Evolutionary conservation across 2,888 invertebrate genomes (phyloP).

Genomic region (Ophion obscuratus): DNA sequence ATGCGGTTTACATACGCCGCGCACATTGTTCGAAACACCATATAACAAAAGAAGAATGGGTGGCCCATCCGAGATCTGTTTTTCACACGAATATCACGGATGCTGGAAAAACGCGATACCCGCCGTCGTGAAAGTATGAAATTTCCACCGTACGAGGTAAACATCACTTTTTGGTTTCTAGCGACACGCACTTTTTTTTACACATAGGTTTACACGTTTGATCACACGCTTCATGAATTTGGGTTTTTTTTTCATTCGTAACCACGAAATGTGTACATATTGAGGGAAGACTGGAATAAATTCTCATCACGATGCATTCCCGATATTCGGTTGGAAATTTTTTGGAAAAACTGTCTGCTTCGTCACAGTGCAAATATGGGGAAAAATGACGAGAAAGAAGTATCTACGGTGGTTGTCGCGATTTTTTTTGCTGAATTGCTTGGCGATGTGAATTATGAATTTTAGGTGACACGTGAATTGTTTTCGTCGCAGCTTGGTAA

Average conservation of each 20-base stretch:
- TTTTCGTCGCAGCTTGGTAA: background rate
- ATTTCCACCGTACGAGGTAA: constrained; percentile 58
- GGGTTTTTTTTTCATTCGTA: background rate
- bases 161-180: constrained; percentile 12
- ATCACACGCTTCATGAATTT: background rate
- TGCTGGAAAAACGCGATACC: background rate
- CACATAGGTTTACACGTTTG: constrained; percentile 1
- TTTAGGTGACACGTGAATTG: background rate
- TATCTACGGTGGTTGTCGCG: background rate
- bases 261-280: background rate
- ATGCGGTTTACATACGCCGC: background rate
- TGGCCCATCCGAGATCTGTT: constrained; percentile 4
- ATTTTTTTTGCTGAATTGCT: background rate
- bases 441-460: background rate
- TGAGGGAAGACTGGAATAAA: background rate
- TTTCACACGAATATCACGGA: background rate
- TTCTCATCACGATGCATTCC: background rate
- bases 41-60: constrained; percentile 26
- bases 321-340: background rate
- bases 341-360: background rate
- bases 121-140: constrained; percentile 47
- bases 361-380: background rate
- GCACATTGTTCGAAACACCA: background rate
- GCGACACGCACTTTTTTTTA: background rate
- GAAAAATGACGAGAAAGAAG: background rate